Base-by-base conservation (phyloP, 2,888 invertebrate genomes). In the Macaria liturata region DNA sequence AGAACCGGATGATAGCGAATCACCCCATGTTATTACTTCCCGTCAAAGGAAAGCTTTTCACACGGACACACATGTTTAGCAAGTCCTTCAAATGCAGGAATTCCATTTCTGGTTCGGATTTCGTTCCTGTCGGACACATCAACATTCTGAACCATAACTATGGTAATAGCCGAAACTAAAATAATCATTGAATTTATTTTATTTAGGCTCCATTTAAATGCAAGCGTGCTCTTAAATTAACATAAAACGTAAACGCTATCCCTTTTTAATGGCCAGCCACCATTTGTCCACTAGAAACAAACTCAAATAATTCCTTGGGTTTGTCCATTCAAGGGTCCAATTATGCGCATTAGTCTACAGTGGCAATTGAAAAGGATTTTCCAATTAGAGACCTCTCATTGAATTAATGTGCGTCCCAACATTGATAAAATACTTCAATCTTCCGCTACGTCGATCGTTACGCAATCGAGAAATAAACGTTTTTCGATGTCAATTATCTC, bases 341-440 rank as follows among this genome's bases (percentile, higher is more conserved):
- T 86, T 86, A 84, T 81, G 73, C 72, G 77, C 80, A 83, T 81
- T 81, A 55, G 55, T 60, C 52, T 46, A 75, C 73, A 76, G 74
- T 72, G 74, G 71, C 75, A 71, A 74, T 78, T 83, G 80, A 80
- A 83, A 82, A 78, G 81, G 84, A 82, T 84, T 84, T 84, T 76
- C 78, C 80, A 82, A 85, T 85, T 84, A 84, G 72, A 74, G 72
- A 62, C 70, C 72, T 77, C 77, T 63, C 79, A 70, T 83, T 78
- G 81, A 84, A 85, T 85, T 83, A 86, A 86, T 84, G 77, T 69
- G 72, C 70, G 75, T 71, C 68, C 74, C 66, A 71, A 70, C 74
- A 71, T 72, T 78, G 76, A 80, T 80, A 80, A 79, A 83, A 81
- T 76, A 76, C 76, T 71, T 75, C 72, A 75, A 74, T 78, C 71